Evolutionary conservation across 2,888 invertebrate species (phyloP).

Genomic region (Xestia sexstrigata): DNA sequence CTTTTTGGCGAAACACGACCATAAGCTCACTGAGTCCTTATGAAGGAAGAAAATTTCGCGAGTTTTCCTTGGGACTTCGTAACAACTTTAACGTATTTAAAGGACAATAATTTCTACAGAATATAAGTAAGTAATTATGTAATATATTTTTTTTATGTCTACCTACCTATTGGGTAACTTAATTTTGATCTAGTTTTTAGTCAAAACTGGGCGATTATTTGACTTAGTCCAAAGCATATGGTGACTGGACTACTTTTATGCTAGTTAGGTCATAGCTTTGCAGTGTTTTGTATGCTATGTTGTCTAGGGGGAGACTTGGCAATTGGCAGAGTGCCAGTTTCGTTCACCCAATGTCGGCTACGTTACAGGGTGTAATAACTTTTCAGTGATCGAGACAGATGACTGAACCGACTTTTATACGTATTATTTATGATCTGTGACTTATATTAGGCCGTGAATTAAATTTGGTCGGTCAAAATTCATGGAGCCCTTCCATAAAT

Average conservation of each 20-base stretch:
- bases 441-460: neutral
- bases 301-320: slow-evolving; percentile 44
- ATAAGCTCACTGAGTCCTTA: slow-evolving; percentile 80
- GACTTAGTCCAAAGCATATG: neutral
- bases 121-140: slow-evolving; percentile 79
- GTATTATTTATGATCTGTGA: slow-evolving; percentile 39
- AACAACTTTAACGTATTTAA: slow-evolving; percentile 77
- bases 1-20: slow-evolving; percentile 71
- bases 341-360: slow-evolving; percentile 41
- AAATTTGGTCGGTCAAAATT: neutral
- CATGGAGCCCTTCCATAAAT: too few relatives aligned
- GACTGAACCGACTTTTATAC: slow-evolving; percentile 28
- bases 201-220: neutral
- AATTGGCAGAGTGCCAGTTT: slow-evolving; percentile 56
- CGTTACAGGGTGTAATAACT: slow-evolving; percentile 60
- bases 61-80: slow-evolving; percentile 77
- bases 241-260: neutral
- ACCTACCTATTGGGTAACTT: neutral
- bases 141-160: slow-evolving; percentile 29
- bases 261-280: slow-evolving; percentile 38
- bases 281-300: slow-evolving; percentile 21
- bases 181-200: neutral
- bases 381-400: slow-evolving; percentile 56
- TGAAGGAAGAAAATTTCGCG: slow-evolving; percentile 82
- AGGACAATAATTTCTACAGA: slow-evolving; percentile 87